A percentile compares a stretch with the other conserved stretches of the same genome.
Conservation (phyloP, 2,888 invertebrate genomes). For the Tetrapedia diversipes region DNA sequence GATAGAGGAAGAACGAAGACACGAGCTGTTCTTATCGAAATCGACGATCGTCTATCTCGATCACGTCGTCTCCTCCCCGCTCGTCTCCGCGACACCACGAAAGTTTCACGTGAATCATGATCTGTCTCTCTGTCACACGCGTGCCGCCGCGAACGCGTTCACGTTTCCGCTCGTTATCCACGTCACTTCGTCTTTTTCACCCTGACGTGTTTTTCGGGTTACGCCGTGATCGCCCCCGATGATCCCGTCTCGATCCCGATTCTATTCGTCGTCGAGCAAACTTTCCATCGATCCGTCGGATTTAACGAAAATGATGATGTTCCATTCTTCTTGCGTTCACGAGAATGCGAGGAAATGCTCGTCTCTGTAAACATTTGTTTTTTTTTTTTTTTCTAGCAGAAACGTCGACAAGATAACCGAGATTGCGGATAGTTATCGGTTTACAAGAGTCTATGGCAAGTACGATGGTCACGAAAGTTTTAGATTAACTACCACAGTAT, state of each 20-base stretch:
- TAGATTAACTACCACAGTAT: too few species aligned
- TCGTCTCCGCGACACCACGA: constrained; percentile 40
- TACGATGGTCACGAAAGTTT: too few species aligned
- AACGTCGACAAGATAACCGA: neutral
- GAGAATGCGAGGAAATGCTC: neutral
- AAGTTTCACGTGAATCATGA: constrained; percentile 60
- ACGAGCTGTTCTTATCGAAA: constrained; percentile 49
- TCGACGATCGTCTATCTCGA: constrained; percentile 61
- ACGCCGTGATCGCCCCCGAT: constrained; percentile 18
- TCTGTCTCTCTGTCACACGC: neutral
- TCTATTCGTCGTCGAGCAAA: constrained; percentile 19
- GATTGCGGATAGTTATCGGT: too few species aligned
- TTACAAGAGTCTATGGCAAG: neutral
- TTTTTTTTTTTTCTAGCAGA: neutral
- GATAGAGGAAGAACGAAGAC: neutral
- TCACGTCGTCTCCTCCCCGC: constrained; percentile 49
- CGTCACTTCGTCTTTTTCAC: neutral
- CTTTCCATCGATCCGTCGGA: constrained; percentile 44
- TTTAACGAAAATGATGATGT: too few species aligned
- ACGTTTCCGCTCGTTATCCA: neutral
- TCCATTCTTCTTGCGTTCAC: too few species aligned
- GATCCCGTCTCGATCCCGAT: neutral
- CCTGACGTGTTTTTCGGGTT: constrained; percentile 11
- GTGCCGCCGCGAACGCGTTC: too few species aligned
- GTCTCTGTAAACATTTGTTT: too few species aligned